Evolutionary conservation across 2,113 vertebrate genomes (phyloP), one percentile per base, ranked within the genome.

Genomic region (Eulemur rufifrons): DNA sequence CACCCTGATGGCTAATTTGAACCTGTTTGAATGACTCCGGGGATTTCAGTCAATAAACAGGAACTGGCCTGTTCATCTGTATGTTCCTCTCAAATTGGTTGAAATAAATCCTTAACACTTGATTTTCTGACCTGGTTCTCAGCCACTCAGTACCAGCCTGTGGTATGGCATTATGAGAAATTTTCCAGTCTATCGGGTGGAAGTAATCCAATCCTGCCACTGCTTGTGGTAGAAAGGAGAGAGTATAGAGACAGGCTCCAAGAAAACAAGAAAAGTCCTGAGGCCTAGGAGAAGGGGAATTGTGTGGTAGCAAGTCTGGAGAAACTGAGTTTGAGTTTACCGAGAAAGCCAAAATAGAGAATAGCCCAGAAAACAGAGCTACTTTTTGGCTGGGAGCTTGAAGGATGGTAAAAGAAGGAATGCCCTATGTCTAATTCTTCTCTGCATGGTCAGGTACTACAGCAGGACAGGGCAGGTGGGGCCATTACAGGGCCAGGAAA

Each of bases 101-200:
- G 95, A 97, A 96, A 95, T 66, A 95, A 97, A 96, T 94, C 73
- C 74, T 97, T 52, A 61, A 39, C 91, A 91, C 52, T 97, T 94
- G 91, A 93, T 97, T 96, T 96, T 97, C 93, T 96, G 82, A 97
- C 94, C 93, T 91, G 96, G 42, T 95, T 97, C 91, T 93, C 68
- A 96, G 97, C 56, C 50, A 95, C 80, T 96, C 86, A 76, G 83
- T 0, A 8, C 63, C 89, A 97, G 91, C 73, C 37, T 66, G 45
- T 71, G 39, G 86, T 93, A 86, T 93, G 94, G 88, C 56, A 96
- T 91, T 84, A 86, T 92, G 86, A 96, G 91, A 96, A 94, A 94
- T 94, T 96, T 95, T 95, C 92, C 93, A 96, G 95, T 80, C 96
- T 94, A 64, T 64, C 76, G 52, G 85, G 86, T 91, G 37, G 77